Percentiles rank a stretch among this genome's conserved stretches.
These are phyloP conservation scores for Periphyllus acericola DNA, from an alignment of 2,888 invertebrate genomes.

Conservation along the genomic window DNA sequence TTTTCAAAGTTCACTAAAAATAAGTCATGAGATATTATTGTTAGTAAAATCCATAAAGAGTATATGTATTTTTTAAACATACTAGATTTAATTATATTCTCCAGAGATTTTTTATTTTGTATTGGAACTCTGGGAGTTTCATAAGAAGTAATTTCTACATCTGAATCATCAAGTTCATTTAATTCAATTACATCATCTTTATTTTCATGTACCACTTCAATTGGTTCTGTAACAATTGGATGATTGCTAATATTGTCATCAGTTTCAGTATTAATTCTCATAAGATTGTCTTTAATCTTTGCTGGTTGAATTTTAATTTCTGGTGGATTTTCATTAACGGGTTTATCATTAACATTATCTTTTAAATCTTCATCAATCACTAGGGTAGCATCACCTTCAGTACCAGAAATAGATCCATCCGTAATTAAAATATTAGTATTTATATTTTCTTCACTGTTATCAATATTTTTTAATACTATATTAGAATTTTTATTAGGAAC, in stretches of 20 bases:
- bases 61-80: not conserved
- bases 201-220: not conserved
- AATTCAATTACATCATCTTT: constrained; percentile 17
- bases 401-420: not conserved
- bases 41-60: not conserved
- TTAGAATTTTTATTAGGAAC: not conserved
- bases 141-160: constrained; percentile 47
- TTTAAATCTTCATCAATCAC: constrained; percentile 23
- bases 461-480: not conserved
- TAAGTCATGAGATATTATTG: not conserved
- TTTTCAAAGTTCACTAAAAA: constrained; percentile 52
- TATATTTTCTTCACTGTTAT: not conserved
- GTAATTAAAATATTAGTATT: not conserved
- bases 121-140: not conserved
- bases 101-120: constrained; percentile 3
- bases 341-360: not conserved
- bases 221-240: not conserved
- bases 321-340: not conserved
- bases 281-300: not conserved
- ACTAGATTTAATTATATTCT: constrained; percentile 36
- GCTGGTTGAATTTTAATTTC: not conserved
- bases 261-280: not conserved
- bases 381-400: not conserved
- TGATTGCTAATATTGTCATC: not conserved
- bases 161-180: constrained; percentile 40